phyloP scores from a whole-genome alignment of 2,888 invertebrate species.

The Philonicus albiceps region DNA sequence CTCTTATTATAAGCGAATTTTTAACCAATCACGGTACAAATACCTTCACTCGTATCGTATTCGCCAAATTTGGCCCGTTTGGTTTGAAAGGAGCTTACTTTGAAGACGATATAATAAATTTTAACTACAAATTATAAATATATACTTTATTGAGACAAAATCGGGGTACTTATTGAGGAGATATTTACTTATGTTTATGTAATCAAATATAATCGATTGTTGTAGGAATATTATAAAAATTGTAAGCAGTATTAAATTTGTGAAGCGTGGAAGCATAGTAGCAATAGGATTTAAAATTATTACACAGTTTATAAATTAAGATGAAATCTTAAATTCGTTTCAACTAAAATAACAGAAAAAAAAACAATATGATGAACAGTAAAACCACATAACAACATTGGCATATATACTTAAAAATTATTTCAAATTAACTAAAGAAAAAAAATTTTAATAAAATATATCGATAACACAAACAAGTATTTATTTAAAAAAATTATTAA shows the following conservation, averaged over 20 bases:
- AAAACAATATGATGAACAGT: not conserved
- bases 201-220: not conserved
- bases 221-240: not conserved
- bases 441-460: not conserved
- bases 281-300: not conserved
- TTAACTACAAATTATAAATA: no score
- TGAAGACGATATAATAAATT: no score
- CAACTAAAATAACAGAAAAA: not conserved
- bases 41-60: no score
- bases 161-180: no score
- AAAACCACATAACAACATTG: not conserved
- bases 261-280: not conserved
- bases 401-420: not conserved
- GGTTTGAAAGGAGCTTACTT: no score
- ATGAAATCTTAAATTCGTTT: not conserved
- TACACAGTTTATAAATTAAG: not conserved
- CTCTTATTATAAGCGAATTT: no score
- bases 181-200: no score
- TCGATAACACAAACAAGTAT: not conserved
- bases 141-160: no score
- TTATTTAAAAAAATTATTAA: not conserved
- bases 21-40: no score
- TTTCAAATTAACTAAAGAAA: not conserved
- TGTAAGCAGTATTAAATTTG: not conserved
- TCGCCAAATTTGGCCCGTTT: no score